Conservation (phyloP, 2,797 vertebrate species). For the Scolopax bukidnonensis region DNA sequence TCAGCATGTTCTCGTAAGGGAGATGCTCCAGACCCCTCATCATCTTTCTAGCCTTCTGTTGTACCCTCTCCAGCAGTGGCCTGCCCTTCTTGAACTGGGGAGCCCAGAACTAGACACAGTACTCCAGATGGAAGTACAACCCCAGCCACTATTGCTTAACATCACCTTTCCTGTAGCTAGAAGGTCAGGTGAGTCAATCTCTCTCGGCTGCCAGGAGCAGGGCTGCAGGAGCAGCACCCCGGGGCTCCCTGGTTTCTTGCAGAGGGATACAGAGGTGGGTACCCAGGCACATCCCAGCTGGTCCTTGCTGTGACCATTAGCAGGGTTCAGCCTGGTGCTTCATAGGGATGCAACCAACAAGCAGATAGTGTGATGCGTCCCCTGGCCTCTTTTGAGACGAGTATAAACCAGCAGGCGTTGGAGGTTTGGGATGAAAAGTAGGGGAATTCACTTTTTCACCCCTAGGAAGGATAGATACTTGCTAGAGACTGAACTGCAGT, state of each 20-base stretch:
- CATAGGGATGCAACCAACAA: not conserved
- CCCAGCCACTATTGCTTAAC: not conserved
- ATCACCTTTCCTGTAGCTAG: not conserved
- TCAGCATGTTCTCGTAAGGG: too few species aligned
- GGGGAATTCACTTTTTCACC: not conserved
- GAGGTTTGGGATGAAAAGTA: not conserved
- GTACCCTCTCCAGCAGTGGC: too few species aligned
- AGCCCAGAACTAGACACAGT: too few species aligned
- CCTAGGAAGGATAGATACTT: fast-evolving
- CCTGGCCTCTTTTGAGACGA: fast-evolving
- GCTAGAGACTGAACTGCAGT: not conserved
- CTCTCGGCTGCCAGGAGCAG: not conserved
- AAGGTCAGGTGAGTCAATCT: not conserved
- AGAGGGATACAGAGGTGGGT: too few species aligned
- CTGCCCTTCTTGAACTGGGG: too few species aligned
- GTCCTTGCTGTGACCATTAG: not conserved
- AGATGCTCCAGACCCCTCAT: too few species aligned
- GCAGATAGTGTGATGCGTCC: fast-evolving
- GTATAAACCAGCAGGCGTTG: not conserved
- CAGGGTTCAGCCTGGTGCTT: not conserved
- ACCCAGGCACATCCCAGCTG: not conserved
- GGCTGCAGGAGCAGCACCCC: not conserved
- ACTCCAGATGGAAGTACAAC: not conserved
- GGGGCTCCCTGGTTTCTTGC: not conserved
- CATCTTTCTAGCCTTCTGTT: too few species aligned